A percentile compares a stretch with the other conserved stretches of the same genome.
Conservation (phyloP, 2,797 vertebrate species). For the Anas capensis region DNA sequence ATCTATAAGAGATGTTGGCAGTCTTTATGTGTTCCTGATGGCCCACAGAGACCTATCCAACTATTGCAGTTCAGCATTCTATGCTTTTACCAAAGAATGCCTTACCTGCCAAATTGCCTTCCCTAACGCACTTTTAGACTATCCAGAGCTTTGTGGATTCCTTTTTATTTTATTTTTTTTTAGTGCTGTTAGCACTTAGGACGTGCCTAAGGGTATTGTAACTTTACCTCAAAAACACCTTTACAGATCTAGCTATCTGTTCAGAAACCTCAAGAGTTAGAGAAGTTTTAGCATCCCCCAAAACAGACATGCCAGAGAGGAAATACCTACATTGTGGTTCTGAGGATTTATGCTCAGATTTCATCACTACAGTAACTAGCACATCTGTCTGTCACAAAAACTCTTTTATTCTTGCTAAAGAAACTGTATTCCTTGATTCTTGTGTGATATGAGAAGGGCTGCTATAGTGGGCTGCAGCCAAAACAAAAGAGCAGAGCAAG, state of each 20-base stretch:
- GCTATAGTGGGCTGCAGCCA: not conserved
- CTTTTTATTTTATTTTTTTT: not conserved
- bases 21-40: slow-evolving; percentile 56
- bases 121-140: not conserved
- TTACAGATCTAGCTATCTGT: not conserved
- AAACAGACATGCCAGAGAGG: not conserved
- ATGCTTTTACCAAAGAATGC: not conserved
- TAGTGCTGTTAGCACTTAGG: not conserved
- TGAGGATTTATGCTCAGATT: not conserved
- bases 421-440: not conserved
- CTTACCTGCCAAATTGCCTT: slow-evolving; percentile 14
- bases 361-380: not conserved
- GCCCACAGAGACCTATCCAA: slow-evolving; percentile 30
- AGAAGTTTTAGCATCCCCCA: not conserved
- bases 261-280: not conserved
- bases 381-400: not conserved
- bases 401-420: not conserved
- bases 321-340: not conserved
- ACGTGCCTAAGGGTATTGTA: not conserved
- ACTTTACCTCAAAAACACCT: not conserved
- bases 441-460: not conserved
- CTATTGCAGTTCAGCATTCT: slow-evolving; percentile 23
- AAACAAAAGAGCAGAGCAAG: not conserved
- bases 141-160: not conserved
- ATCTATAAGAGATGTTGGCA: slow-evolving; percentile 59